Evolutionary conservation across 2,113 vertebrate genomes (phyloP).

Genomic region (Apus apus): DNA sequence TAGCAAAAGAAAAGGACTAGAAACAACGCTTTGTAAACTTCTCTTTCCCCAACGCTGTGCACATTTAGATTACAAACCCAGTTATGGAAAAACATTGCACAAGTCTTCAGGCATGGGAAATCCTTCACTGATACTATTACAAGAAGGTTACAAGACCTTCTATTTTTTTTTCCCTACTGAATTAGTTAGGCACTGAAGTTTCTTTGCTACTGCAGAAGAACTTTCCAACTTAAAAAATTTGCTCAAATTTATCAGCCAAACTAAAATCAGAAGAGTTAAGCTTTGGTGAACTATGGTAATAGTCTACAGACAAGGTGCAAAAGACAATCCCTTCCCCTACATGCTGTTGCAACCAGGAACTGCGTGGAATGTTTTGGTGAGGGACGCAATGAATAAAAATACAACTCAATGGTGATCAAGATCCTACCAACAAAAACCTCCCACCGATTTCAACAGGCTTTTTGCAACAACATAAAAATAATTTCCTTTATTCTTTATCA

Average conservation of each 20-base stretch:
- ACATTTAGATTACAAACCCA: conserved; percentile 34
- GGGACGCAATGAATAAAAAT: background rate
- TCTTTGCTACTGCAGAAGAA: conserved; percentile 2
- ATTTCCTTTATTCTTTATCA: background rate
- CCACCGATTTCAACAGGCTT: background rate
- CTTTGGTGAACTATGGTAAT: conserved; percentile 29
- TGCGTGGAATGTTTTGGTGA: background rate
- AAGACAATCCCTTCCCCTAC: background rate
- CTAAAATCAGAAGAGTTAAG: conserved; percentile 32
- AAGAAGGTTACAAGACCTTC: background rate
- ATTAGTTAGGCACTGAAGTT: conserved; percentile 26
- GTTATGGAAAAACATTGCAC: conserved; percentile 43
- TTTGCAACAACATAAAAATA: background rate
- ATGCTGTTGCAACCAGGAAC: conserved; percentile 1
- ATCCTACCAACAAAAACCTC: background rate
- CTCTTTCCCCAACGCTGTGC: conserved; percentile 6
- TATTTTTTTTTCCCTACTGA: background rate
- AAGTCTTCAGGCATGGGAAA: conserved; percentile 24
- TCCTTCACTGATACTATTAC: conserved; percentile 27
- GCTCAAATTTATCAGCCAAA: conserved; percentile 30
- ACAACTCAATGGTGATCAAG: background rate
- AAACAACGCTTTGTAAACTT: conserved; percentile 34
- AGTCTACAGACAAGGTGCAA: conserved; percentile 19
- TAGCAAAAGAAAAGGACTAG: conserved; percentile 32
- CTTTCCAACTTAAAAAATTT: conserved; percentile 13